phyloP scores from a whole-genome alignment of 2,888 invertebrate genomes.

The Sympetrum striolatum region DNA sequence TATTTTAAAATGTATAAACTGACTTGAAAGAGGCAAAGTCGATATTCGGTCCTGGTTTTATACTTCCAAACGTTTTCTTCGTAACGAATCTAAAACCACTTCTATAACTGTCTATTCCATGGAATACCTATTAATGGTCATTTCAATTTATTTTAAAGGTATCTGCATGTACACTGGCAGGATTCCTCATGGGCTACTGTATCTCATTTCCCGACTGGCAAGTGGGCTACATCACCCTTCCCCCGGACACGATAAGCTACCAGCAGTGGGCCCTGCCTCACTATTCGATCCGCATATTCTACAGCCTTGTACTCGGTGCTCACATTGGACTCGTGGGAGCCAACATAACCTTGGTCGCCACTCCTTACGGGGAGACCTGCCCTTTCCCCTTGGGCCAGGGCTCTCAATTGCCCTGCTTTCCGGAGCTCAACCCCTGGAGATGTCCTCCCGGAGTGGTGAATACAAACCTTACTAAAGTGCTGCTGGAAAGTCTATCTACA shows the following conservation, averaged over 20 bases:
- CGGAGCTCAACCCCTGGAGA: neutral
- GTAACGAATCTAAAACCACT: neutral
- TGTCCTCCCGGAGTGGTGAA: neutral
- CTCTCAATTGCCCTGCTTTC: neutral
- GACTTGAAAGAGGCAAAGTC: too few species aligned
- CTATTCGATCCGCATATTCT: neutral
- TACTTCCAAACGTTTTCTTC: too few species aligned
- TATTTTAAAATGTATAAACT: too few species aligned
- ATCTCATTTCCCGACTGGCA: neutral
- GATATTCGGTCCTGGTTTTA: too few species aligned
- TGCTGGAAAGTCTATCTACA: neutral
- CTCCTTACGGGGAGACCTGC: neutral
- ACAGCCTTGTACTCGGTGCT: neutral
- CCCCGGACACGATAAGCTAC: neutral
- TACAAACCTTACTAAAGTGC: neutral
- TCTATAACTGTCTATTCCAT: too few species aligned
- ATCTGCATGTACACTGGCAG: neutral
- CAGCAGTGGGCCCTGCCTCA: neutral
- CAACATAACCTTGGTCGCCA: neutral
- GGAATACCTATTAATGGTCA: neutral
- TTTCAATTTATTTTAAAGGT: neutral
- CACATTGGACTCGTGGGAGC: neutral
- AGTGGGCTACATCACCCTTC: neutral
- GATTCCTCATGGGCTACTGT: neutral
- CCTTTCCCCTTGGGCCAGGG: neutral